A percentile compares a stretch with the other conserved stretches of the same genome.
Conservation (phyloP, 2,797 vertebrate species). For the Garrulus glandarius region DNA sequence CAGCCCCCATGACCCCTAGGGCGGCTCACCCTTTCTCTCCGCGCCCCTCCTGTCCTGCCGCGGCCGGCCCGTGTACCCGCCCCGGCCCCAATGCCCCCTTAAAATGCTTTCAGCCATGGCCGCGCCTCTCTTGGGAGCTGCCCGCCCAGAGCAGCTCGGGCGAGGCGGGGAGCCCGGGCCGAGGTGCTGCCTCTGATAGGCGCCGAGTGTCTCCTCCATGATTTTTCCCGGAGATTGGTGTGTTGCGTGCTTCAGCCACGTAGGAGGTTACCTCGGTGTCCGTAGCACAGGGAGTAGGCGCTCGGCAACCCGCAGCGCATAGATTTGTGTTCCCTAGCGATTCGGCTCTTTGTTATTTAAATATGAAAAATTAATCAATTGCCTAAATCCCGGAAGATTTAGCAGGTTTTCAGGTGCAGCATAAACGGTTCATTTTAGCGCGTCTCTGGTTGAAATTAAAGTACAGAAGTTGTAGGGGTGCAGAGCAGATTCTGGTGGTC, state of each 20-base stretch:
- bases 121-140: rapidly evolving
- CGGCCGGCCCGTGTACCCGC: rapidly evolving
- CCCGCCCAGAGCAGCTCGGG: rapidly evolving
- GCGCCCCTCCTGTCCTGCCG: rapidly evolving
- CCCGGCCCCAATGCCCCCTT: too few relatives aligned
- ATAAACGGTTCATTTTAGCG: background rate
- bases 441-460: background rate
- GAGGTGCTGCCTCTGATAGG: rapidly evolving
- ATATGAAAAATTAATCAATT: background rate
- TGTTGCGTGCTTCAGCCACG: background rate
- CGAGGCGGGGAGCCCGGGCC: rapidly evolving
- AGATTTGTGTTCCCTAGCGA: rapidly evolving
- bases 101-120: rapidly evolving
- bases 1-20: rapidly evolving
- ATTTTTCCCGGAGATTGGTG: rapidly evolving
- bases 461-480: background rate
- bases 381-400: background rate
- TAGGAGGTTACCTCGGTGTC: rapidly evolving
- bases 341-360: background rate
- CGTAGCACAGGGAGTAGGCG: rapidly evolving
- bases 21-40: rapidly evolving
- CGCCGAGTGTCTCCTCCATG: too few relatives aligned
- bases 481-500: background rate
- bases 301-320: rapidly evolving
- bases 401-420: background rate